Percentiles rank a stretch among this genome's conserved stretches.
Conservation (phyloP, 2,113 vertebrate species). For the Sander vitreus region DNA sequence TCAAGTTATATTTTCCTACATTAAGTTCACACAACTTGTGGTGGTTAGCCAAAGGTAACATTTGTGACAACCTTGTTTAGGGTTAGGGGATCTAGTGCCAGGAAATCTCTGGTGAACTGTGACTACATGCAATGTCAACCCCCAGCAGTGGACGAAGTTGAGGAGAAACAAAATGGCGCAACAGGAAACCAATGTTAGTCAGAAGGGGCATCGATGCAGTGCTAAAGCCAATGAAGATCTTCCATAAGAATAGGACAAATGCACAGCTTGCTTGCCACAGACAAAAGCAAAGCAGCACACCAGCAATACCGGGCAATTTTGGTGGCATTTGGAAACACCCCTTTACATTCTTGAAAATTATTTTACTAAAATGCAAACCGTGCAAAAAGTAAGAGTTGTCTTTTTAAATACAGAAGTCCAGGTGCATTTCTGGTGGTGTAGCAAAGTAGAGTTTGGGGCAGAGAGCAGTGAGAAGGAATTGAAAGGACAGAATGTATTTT, state of each 20-base stretch:
- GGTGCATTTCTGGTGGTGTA: not conserved
- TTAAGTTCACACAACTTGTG: slow-evolving; percentile 14
- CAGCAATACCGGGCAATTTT: not conserved
- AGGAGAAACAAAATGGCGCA: not conserved
- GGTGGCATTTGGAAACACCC: not conserved
- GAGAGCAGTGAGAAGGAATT: not conserved
- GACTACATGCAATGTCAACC: slow-evolving; percentile 6
- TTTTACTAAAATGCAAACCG: not conserved
- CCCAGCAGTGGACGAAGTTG: not conserved
- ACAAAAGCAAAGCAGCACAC: not conserved
- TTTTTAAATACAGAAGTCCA: not conserved
- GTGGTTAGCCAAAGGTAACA: not conserved
- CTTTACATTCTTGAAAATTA: not conserved
- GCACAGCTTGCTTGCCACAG: not conserved
- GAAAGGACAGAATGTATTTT: not conserved
- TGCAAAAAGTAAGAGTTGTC: not conserved
- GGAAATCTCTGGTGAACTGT: not conserved
- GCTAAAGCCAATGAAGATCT: not conserved
- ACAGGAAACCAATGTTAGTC: not conserved
- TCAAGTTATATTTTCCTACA: slow-evolving; percentile 22
- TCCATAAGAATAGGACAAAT: not conserved
- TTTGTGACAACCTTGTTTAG: not conserved
- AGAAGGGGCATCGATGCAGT: not conserved
- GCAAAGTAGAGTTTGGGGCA: not conserved
- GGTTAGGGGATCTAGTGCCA: not conserved